Percentiles rank a stretch among this genome's conserved stretches.
Evolutionary conservation across 2,797 vertebrate species (phyloP).

Genomic region (Lacerta agilis): DNA sequence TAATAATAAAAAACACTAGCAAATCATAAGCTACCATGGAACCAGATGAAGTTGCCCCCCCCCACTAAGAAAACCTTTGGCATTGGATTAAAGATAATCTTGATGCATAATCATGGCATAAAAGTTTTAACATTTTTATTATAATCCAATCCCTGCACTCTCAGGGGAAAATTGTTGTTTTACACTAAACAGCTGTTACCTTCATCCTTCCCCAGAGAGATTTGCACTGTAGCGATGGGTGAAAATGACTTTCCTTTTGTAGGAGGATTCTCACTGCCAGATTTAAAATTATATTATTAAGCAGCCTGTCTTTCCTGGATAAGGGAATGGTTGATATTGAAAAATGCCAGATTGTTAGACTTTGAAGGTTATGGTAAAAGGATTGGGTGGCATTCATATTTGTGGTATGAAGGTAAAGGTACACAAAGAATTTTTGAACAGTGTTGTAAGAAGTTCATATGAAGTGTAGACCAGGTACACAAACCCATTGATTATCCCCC

Average conservation of each 20-base stretch:
- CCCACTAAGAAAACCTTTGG: not conserved
- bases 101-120: not conserved
- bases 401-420: no score
- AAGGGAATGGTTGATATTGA: no score
- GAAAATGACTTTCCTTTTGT: not conserved
- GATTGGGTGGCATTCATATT: no score
- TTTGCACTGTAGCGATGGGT: rapidly evolving
- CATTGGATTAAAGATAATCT: not conserved
- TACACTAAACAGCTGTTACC: not conserved
- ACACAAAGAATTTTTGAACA: no score
- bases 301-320: no score
- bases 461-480: no score
- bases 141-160: not conserved
- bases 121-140: conserved; percentile 11
- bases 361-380: no score
- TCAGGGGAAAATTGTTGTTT: rapidly evolving
- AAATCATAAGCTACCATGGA: not conserved
- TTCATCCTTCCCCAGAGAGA: not conserved
- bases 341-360: no score
- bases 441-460: no score
- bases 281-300: no score
- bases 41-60: not conserved
- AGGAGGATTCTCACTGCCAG: no score
- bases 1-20: not conserved
- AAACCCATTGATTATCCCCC: no score